These are phyloP conservation scores for Gasterosteus aculeatus DNA, from an alignment of 2,113 vertebrate species.

Conservation along the genomic window DNA sequence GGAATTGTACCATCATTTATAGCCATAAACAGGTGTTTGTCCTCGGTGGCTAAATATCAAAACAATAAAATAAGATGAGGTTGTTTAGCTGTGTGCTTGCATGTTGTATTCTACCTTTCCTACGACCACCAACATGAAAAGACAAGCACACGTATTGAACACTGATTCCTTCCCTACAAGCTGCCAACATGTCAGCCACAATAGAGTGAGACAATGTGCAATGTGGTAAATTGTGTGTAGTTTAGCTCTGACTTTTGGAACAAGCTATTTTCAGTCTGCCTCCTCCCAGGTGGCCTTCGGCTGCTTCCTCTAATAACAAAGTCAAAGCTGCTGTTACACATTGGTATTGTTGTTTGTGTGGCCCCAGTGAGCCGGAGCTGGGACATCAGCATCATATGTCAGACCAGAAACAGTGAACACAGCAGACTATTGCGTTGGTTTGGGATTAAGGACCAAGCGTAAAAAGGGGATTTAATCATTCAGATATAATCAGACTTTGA, in stretches of 20 bases:
- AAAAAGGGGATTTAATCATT: neutral
- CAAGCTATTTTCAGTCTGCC: constrained; percentile 19
- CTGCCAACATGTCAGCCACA: neutral
- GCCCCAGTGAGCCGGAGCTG: neutral
- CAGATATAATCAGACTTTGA: too few species aligned
- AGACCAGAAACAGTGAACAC: neutral
- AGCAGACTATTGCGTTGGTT: neutral
- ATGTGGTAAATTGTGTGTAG: too few species aligned
- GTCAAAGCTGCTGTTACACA: neutral
- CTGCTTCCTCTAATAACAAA: constrained; percentile 33
- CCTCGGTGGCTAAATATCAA: neutral
- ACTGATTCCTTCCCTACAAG: neutral
- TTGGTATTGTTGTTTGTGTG: neutral
- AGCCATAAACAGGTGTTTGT: neutral
- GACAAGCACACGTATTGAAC: neutral
- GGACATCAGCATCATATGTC: neutral
- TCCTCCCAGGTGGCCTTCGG: constrained; percentile 4
- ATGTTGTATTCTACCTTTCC: neutral
- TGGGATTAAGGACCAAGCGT: neutral
- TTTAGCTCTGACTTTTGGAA: constrained; percentile 9
- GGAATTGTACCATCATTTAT: neutral
- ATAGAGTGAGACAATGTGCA: neutral
- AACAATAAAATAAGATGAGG: neutral
- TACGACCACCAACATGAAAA: neutral
- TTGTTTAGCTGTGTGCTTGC: neutral